Conservation (phyloP, 2,888 invertebrate genomes). For the Yponomeuta cagnagella region DNA sequence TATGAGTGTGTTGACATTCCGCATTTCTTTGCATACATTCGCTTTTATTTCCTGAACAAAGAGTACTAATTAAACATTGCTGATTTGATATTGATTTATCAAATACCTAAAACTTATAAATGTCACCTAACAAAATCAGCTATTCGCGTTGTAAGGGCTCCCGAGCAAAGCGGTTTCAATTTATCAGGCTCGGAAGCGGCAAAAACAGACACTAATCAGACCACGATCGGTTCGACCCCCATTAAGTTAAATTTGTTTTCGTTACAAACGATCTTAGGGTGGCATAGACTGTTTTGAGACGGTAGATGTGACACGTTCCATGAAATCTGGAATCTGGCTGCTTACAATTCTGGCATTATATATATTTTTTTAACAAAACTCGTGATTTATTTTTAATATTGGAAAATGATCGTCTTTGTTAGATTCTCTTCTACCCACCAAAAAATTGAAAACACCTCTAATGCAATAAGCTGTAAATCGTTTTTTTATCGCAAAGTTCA, state of each 20-base stretch:
- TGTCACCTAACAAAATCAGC: slow-evolving; percentile 2
- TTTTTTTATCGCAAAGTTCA: neutral
- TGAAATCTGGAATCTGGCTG: neutral
- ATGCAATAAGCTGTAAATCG: slow-evolving; percentile 10
- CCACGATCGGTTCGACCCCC: slow-evolving; percentile 8
- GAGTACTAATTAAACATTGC: neutral
- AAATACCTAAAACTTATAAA: neutral
- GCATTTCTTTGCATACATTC: no score
- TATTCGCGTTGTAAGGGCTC: neutral
- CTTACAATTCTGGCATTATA: no score
- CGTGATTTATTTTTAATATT: neutral
- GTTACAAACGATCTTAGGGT: neutral
- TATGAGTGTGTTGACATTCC: no score
- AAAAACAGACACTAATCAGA: slow-evolving; percentile 6
- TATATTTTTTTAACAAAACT: no score
- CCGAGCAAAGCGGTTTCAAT: slow-evolving; percentile 1
- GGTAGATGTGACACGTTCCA: neutral
- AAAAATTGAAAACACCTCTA: neutral
- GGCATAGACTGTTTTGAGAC: neutral
- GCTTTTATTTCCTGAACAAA: neutral
- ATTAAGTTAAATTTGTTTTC: slow-evolving; percentile 11
- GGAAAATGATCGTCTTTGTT: neutral
- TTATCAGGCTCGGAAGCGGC: neutral
- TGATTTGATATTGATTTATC: no score
- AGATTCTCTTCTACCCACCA: neutral